Evolutionary conservation across 2,797 vertebrate genomes (phyloP).

Genomic region (Picus viridis): DNA sequence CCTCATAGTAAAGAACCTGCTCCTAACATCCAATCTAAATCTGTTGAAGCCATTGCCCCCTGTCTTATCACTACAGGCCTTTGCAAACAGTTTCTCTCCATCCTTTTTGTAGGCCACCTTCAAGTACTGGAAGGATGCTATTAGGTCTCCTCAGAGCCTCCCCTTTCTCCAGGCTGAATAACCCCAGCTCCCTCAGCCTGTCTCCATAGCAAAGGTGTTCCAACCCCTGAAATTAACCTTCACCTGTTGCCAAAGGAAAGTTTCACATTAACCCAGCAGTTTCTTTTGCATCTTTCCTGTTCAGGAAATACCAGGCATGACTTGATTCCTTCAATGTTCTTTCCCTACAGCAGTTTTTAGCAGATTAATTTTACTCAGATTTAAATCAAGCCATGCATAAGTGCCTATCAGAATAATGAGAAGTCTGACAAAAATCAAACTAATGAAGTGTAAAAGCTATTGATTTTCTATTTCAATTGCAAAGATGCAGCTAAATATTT

Average conservation of each 20-base stretch:
- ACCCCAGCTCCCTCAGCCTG: too few species aligned
- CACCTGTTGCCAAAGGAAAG: not conserved
- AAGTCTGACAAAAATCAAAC: not conserved
- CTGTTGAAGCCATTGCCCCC: too few species aligned
- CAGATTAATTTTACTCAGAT: not conserved
- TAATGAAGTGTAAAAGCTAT: not conserved
- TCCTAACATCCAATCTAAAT: too few species aligned
- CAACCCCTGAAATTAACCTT: not conserved
- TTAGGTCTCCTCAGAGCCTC: too few species aligned
- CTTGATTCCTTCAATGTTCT: not conserved
- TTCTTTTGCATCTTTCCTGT: not conserved
- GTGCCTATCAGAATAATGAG: not conserved
- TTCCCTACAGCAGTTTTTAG: not conserved
- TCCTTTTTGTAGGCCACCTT: too few species aligned
- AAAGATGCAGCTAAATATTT: not conserved
- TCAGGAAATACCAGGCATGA: not conserved
- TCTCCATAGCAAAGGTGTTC: too few species aligned
- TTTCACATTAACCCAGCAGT: not conserved
- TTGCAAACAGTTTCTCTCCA: too few species aligned
- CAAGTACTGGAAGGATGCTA: too few species aligned
- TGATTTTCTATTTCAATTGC: not conserved
- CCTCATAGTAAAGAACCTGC: too few species aligned
- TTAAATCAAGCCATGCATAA: not conserved
- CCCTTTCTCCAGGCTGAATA: too few species aligned
- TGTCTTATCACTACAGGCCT: too few species aligned